Base-by-base conservation (phyloP, 2,797 vertebrate genomes). In the Sylvilagus floridanus region DNA sequence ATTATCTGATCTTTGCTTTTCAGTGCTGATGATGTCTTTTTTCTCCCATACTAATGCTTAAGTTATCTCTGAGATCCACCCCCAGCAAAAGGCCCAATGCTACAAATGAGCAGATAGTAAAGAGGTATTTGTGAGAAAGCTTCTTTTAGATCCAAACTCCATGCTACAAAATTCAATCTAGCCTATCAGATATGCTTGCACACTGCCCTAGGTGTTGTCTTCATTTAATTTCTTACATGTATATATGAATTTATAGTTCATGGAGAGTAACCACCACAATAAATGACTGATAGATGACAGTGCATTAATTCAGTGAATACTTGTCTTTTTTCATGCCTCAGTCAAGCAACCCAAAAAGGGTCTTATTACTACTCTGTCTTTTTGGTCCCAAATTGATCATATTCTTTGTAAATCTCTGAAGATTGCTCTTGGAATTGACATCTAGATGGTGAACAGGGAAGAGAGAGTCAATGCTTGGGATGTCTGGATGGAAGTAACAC, bases 141-240 rank as follows among this genome's bases (percentile, higher is more conserved):
- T 6, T 50, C 28, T 91, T 69, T 85, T 54, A 42, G 54, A 54
- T 84, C n/a, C 26, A 92, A 77, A 32, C 4, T 8, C 13, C 84
- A 69, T 35, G 77, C 4, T 26, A 6, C 32, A 75, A 88, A 90
- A 73, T 28, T 8, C 28, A 88, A 11, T 28, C 24, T 78, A 17
- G 28, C 26, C 57, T 77, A 37, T 88, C 22, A 89, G 12, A 60
- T 77, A 66, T 2, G 6, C 14, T 77, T 95, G 84, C 28, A 12
- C 16, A 77, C 21, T 85, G 22, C 19, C 73, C 28, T 5, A 7
- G 2, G 19, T 62, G 13, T 22, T 83, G 50, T 72, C 21, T 90
- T 72, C 28, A 79, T 91, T 79, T 92, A 79, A 76, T 37, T 7
- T 90, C 66, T 88, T 82, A 14, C 5, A 73, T 69, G n/a, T 84